phyloP scores from a whole-genome alignment of 2,888 invertebrate species.

The Plutella xylostella region DNA sequence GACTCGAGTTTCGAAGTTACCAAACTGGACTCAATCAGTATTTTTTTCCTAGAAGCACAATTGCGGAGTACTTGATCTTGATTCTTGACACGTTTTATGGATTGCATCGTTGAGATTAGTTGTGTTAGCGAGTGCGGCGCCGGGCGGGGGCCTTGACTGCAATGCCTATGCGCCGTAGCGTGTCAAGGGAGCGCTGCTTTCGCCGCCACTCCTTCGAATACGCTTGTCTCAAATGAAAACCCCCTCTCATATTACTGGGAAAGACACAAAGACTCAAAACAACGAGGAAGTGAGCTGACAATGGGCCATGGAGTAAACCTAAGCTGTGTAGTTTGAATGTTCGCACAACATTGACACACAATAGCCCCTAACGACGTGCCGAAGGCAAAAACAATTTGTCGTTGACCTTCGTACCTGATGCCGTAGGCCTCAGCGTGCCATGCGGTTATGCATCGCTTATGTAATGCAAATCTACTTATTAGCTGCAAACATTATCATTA shows the following conservation, averaged over 20 bases:
- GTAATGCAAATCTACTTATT: conserved; percentile 1
- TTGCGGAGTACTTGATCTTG: too few relatives aligned
- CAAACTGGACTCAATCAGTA: too few relatives aligned
- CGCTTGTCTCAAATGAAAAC: conserved; percentile 39
- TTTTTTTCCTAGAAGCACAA: too few relatives aligned
- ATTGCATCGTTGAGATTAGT: neutral
- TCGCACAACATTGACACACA: conserved; percentile 40
- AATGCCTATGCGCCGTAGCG: conserved; percentile 66
- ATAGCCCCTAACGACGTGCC: conserved; percentile 39
- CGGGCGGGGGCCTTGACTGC: conserved; percentile 58
- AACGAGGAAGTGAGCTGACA: conserved; percentile 10
- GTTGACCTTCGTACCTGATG: conserved; percentile 33
- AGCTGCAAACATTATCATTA: too few relatives aligned
- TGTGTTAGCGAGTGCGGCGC: conserved; percentile 12
- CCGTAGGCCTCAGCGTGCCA: conserved; percentile 31
- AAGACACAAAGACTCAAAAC: neutral
- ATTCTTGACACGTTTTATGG: neutral
- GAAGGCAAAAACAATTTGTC: conserved; percentile 49
- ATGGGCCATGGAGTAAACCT: conserved; percentile 30
- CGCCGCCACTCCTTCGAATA: conserved; percentile 65
- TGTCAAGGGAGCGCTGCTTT: conserved; percentile 70
- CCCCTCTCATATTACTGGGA: conserved; percentile 20
- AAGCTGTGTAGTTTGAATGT: conserved; percentile 27
- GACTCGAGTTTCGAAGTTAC: too few relatives aligned
- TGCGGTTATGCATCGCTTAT: conserved; percentile 24